These are phyloP conservation scores for Tympanoctomys barrerae DNA, from an alignment of 2,797 vertebrate species.

Conservation along the genomic window DNA sequence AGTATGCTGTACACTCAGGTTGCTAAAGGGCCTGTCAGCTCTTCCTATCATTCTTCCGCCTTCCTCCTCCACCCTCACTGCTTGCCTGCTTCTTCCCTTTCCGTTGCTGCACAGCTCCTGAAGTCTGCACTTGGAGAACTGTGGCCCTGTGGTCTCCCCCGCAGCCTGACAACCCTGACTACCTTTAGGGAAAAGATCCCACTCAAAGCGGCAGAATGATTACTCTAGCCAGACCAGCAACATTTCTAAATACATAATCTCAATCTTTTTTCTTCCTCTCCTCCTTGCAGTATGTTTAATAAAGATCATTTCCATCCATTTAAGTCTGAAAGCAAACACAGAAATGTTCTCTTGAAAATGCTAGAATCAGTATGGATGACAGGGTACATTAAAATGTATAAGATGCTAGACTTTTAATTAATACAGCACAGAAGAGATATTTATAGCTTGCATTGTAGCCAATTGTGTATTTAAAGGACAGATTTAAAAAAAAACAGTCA, in stretches of 20 bases:
- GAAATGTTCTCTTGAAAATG: slow-evolving; percentile 80
- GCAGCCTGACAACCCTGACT: neutral
- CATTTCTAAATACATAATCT: slow-evolving; percentile 75
- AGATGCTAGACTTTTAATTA: slow-evolving; percentile 81
- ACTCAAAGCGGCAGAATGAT: slow-evolving; percentile 59
- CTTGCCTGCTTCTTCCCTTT: neutral
- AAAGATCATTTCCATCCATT: slow-evolving; percentile 80
- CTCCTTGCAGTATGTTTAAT: slow-evolving; percentile 67
- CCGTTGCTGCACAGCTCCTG: neutral
- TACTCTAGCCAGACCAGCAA: slow-evolving; percentile 37
- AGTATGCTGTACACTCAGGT: neutral
- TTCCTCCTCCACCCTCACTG: neutral
- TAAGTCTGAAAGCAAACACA: slow-evolving; percentile 82
- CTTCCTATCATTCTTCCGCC: neutral
- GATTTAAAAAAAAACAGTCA: slow-evolving; percentile 82
- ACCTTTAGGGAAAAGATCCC: slow-evolving; percentile 46
- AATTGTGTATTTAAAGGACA: slow-evolving; percentile 84
- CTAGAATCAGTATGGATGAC: slow-evolving; percentile 73
- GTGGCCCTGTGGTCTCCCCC: neutral
- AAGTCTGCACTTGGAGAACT: neutral
- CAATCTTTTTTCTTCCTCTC: slow-evolving; percentile 27
- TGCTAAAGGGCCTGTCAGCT: neutral
- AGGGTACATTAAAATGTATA: slow-evolving; percentile 81
- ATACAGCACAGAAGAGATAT: slow-evolving; percentile 81
- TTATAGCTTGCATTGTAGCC: slow-evolving; percentile 80